Base-by-base conservation (phyloP, 2,113 vertebrate genomes). In the Gallinago media region DNA sequence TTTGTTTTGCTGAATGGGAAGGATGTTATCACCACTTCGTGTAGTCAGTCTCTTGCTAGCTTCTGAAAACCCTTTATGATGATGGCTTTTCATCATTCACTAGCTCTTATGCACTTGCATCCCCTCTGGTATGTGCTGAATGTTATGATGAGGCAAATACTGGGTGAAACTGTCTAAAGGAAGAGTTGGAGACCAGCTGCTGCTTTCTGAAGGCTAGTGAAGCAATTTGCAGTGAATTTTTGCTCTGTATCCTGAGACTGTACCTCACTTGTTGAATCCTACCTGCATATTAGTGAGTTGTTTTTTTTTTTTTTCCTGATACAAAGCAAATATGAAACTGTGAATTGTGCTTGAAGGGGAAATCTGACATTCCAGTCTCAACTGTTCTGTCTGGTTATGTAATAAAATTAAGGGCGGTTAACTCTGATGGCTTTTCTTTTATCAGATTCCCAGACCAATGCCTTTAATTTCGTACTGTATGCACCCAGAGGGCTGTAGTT, bases 401-500 rank as follows among this genome's bases (percentile, higher is more conserved):
- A 97, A 97, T 97, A 97, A 97, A 97, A 95, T 71, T 68, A 91
- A 97, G 97, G 95, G 95, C 84, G 5, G 94, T 94, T 95, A 92
- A 90, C 65, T 96, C 66, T 72, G 75, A 63, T 85, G 94, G 75
- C 38, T 96, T 93, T 92, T 96, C 61, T 92, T 96, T 91, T 61
- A 3, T 54, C 63, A 90, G 62, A 46, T 56, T 85, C 89, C 55
- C 88, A 95, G 91, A 82, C 56, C 87, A 34, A 95, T 81, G 92
- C 82, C 92, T 95, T 91, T 76, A 32, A 80, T 86, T 71, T 76
- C 49, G 36, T 71, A 8, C 54, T 49, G 31, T 23, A 6, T 50
- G 49, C 63, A 70, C 63, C 50, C n/a, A 36, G 88, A 76, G 75
- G 29, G 84, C 89, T 85, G 3, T 11, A 66, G 67, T 21, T 88